Conservation (phyloP, 53 echinoderm and acorn worm genomes). For the Antedon mediterranea region DNA sequence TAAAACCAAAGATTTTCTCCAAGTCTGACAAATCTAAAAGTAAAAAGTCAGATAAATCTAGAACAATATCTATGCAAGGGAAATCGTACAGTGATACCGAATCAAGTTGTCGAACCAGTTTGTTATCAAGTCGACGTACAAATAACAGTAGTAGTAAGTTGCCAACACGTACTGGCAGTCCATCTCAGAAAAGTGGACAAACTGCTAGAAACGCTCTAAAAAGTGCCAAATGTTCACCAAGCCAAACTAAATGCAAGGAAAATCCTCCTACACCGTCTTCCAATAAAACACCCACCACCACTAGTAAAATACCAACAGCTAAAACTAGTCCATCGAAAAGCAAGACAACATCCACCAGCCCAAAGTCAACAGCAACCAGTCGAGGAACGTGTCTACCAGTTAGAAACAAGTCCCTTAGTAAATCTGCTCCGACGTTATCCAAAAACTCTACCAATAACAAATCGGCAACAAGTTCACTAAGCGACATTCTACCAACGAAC, state of each 20-base stretch:
- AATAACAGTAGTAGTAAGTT: neutral
- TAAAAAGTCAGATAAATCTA: neutral
- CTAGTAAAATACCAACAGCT: slow-evolving; percentile 9
- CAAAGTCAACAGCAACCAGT: slow-evolving; percentile 14
- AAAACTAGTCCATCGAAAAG: slow-evolving; percentile 5
- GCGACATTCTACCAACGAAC: slow-evolving; percentile 29
- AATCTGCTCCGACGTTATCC: slow-evolving; percentile 63
- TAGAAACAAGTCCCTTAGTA: slow-evolving; percentile 61
- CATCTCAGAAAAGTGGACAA: neutral
- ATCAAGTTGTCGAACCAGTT: neutral
- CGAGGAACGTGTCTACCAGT: slow-evolving; percentile 35
- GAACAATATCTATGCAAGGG: neutral
- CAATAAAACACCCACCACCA: neutral
- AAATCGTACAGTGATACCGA: neutral
- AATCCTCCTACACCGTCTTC: neutral
- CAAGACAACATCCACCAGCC: slow-evolving; percentile 10
- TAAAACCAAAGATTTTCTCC: slow-evolving; percentile 9
- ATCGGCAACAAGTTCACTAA: slow-evolving; percentile 32
- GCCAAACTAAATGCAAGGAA: neutral
- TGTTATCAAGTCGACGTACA: neutral
- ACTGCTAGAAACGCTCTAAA: neutral
- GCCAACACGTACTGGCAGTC: neutral
- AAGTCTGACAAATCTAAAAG: slow-evolving; percentile 9
- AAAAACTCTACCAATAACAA: slow-evolving; percentile 29
- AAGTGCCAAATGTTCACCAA: neutral